Base-by-base conservation (phyloP, 2,888 invertebrate species). In the Platycheirus albimanus region DNA sequence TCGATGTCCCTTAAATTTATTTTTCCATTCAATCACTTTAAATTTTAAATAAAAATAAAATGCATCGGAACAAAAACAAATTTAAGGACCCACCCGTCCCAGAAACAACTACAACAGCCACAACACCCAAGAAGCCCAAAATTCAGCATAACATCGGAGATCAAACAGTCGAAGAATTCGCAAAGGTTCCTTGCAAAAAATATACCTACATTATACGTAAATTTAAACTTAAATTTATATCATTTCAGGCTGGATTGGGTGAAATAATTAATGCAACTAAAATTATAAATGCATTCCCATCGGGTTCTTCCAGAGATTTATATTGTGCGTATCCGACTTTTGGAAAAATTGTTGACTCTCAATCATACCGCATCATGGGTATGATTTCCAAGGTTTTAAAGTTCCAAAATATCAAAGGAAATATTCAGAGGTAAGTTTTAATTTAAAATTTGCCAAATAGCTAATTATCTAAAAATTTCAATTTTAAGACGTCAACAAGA, bases 311-410 rank as follows among this genome's bases (percentile, higher is more conserved):
- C 49, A 94, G 94, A 88, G 93, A 95, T 86, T 93, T 95, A 77
- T 96, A 95, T 87, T 93, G 93, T 63, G 95, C 95, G n/a, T 95
- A 94, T 89, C 93, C 95, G 4, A 93, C 94, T 15, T 97, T 97
- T 88, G 93, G 94, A 38, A 92, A 93, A 85, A 92, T 94, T 6
- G 92, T 95, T 86, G 93, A 93, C 78, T 89, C 92, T 51, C 93
- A 96, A 88, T 93, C 94, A 3, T 92, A 93, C 84, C 93, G 93
- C 87, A 92, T 97, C 52, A 89, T 95, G 38, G 92, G 92, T 86
- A 87, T 93, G 86, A 92, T 94, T 88, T 92, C 93, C 86, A 88
- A 92, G 88, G 90, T 93, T 86, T 86, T 95, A 84, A 89, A 91
- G 85, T 89, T 92, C 76, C 92, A 93, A 80, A 92, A 93, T 33